These are phyloP conservation scores for Melolontha melolontha DNA, from an alignment of 2,888 invertebrate species.

Conservation along the genomic window DNA sequence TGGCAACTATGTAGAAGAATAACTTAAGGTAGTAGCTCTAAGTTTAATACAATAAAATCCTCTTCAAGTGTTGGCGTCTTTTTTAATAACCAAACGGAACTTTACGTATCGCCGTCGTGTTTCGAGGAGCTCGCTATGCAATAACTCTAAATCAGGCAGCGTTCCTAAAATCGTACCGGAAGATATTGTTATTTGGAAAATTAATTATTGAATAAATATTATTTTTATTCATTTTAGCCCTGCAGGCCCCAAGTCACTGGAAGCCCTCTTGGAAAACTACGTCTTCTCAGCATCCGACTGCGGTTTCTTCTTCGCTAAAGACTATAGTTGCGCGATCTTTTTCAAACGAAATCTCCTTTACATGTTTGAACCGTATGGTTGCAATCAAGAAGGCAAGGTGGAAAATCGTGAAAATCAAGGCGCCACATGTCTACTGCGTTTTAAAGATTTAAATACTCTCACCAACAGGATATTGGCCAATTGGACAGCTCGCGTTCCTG, in stretches of 20 bases:
- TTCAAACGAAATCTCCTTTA: slow-evolving; percentile 71
- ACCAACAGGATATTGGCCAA: slow-evolving; percentile 18
- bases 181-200: too few species aligned
- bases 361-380: slow-evolving; percentile 72
- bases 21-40: too few species aligned
- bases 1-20: too few species aligned
- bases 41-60: too few species aligned
- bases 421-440: slow-evolving; percentile 70
- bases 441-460: slow-evolving; percentile 65
- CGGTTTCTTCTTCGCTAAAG: slow-evolving; percentile 72
- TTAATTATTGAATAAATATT: too few species aligned
- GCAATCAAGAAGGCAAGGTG: slow-evolving; percentile 72
- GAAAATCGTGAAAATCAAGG: slow-evolving; percentile 63
- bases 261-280: slow-evolving; percentile 60
- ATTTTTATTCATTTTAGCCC: not conserved
- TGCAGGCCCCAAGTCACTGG: slow-evolving; percentile 52
- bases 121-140: too few species aligned
- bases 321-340: slow-evolving; percentile 73
- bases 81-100: too few species aligned
- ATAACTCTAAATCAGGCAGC: too few species aligned
- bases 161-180: too few species aligned
- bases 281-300: slow-evolving; percentile 67
- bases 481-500: not conserved
- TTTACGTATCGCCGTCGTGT: too few species aligned
- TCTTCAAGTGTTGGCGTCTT: too few species aligned